Percentiles rank a stretch among this genome's conserved stretches.
Conservation (phyloP, 2,797 vertebrate species). For the Phylloscopus collybita region DNA sequence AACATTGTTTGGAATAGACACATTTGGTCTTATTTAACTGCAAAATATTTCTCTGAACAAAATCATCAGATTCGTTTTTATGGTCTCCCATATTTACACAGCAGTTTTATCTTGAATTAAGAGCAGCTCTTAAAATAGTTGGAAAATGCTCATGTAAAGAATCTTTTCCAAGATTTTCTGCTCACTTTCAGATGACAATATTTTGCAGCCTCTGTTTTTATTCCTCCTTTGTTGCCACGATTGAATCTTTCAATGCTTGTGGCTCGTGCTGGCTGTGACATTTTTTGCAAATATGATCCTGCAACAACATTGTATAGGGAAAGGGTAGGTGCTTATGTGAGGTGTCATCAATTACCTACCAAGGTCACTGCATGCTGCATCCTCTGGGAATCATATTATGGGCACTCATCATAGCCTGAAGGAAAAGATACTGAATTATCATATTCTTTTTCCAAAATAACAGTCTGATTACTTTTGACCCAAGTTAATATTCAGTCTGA, state of each 20-base stretch:
- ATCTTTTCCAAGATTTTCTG: background rate
- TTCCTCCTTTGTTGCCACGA: background rate
- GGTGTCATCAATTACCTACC: constrained; percentile 4
- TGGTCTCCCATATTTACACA: background rate
- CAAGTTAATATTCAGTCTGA: constrained; percentile 21
- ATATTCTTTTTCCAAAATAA: background rate
- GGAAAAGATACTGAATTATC: constrained; percentile 7
- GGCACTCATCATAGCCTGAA: background rate
- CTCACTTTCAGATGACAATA: background rate
- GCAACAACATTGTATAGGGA: background rate
- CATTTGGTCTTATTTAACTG: background rate
- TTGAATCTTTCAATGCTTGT: background rate
- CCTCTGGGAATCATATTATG: background rate
- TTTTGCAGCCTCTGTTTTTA: background rate
- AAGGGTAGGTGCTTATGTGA: constrained; percentile 3
- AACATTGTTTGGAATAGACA: background rate
- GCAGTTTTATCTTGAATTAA: background rate
- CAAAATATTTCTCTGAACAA: background rate
- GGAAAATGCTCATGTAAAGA: background rate
- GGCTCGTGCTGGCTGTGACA: background rate
- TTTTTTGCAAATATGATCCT: constrained; percentile 43
- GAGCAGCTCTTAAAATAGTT: background rate
- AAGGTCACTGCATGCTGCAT: constrained; percentile 1
- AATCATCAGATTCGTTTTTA: background rate
- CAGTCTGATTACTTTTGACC: constrained; percentile 17